Evolutionary conservation across 2,113 vertebrate species (phyloP).

Genomic region (Corythornis madagascariensis): DNA sequence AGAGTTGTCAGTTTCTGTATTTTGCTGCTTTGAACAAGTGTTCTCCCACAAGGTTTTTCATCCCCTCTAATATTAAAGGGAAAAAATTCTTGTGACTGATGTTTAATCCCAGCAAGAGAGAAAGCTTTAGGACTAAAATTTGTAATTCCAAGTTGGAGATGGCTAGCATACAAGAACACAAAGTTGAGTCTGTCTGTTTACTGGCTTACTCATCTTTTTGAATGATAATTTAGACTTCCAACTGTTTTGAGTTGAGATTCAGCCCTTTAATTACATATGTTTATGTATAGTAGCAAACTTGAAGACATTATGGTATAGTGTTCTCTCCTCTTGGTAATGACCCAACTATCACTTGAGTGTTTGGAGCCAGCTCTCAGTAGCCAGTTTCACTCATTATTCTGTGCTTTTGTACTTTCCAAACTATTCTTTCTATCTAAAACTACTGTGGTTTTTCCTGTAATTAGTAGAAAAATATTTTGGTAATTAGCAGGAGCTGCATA

Average conservation of each 20-base stretch:
- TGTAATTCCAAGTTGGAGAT: conserved; percentile 50
- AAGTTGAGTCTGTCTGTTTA: conserved; percentile 65
- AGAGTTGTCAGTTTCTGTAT: not conserved
- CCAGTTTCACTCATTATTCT: conserved; percentile 56
- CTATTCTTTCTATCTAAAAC: conserved; percentile 24
- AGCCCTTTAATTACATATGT: conserved; percentile 57
- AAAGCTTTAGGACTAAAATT: conserved; percentile 46
- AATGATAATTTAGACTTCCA: conserved; percentile 64
- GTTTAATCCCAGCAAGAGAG: conserved; percentile 14
- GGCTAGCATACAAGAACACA: conserved; percentile 58
- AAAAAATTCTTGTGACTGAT: not conserved
- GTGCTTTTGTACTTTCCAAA: conserved; percentile 64
- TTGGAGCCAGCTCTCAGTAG: conserved; percentile 53
- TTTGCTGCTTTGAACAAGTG: conserved; percentile 2
- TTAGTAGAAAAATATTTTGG: conserved; percentile 59
- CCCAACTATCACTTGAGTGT: conserved; percentile 54
- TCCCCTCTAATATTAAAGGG: conserved; percentile 3
- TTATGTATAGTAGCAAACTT: conserved; percentile 67
- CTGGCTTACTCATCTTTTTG: conserved; percentile 62
- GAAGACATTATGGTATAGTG: conserved; percentile 65
- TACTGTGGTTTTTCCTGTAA: conserved; percentile 5
- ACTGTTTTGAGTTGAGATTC: conserved; percentile 67
- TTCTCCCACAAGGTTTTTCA: not conserved
- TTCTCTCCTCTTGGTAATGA: conserved; percentile 63
- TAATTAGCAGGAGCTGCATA: conserved; percentile 56